Base-by-base conservation (phyloP, 2,888 invertebrate species). In the Meghimatium bilineatum region DNA sequence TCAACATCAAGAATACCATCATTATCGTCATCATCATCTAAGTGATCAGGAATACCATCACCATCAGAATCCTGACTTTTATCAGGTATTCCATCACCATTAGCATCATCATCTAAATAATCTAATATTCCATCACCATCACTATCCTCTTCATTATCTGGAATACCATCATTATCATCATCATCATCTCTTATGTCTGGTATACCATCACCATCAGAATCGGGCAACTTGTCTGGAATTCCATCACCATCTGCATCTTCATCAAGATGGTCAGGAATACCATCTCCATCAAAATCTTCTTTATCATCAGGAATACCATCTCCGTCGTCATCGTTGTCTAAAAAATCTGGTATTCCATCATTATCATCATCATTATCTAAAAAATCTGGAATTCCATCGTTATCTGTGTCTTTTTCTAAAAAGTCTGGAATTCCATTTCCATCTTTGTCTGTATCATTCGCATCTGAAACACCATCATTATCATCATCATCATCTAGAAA, bases 41-140 rank as follows among this genome's bases (percentile, higher is more conserved):
- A 71, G 52, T 88, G 84, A 84, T 92, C 91, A 0, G 91, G 91
- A 34, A 91, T 90, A 26, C 92, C 91, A 87, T 92, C 91, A 17
- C 90, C 90, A 86, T 92, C 91, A n/a, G 87, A 87, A 84, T 91
- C 91, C 26, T 90, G 91, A 85, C 90, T 82, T 80, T 88, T 88
- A 82, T 91, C 90, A n/a, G 90, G 90, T 76, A 92, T 89, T 1
- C 93, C 93, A 86, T 93, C 92, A 26, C 90, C 90, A 86, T 93
- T 91, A 34, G 84, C 87, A 85, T 93, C 93, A 44, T 85, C 83
- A 23, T 89, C 90, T 32, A 88, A 36, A 66, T 88, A 75, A 44
- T 90, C 90, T 2, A 89, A 88, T 49, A 91, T 90, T 32, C 91
- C 91, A 29, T 88, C 88, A 78, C 91, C 91, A 84, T 91, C 91